Evolutionary conservation across 2,113 vertebrate species (phyloP).

Genomic region (Brienomyrus brachyistius): DNA sequence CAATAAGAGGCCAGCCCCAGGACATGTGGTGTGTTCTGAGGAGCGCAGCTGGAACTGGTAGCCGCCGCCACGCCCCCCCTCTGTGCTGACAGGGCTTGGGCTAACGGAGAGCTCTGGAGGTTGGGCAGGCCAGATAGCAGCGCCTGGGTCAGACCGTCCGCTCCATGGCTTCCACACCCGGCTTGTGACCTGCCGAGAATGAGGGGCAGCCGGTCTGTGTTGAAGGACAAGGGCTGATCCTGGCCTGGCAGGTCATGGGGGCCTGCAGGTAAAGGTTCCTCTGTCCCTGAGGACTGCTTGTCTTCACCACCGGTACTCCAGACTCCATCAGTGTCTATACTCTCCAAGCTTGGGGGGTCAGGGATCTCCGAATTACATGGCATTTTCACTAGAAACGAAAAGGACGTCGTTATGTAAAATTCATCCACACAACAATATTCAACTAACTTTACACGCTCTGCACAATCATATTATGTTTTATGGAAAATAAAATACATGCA

Average conservation of each 20-base stretch:
- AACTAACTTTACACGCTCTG: background rate
- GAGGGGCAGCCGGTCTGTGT: slow-evolving; percentile 48
- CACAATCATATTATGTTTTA: background rate
- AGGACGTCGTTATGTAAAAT: background rate
- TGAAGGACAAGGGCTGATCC: slow-evolving; percentile 62
- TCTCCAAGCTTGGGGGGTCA: background rate
- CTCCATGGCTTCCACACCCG: slow-evolving; percentile 27
- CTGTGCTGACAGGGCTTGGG: background rate
- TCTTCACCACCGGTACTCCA: slow-evolving; percentile 12
- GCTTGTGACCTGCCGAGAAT: slow-evolving; percentile 47
- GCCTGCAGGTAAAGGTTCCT: background rate
- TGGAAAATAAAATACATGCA: background rate
- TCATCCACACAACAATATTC: background rate
- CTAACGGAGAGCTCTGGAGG: slow-evolving; percentile 33
- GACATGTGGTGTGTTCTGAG: slow-evolving; percentile 35
- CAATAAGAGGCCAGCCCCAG: slow-evolving; percentile 62
- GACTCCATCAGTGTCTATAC: slow-evolving; percentile 3
- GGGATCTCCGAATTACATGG: slow-evolving; percentile 11
- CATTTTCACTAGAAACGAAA: slow-evolving; percentile 29
- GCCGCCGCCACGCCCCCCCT: background rate
- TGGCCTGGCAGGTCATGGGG: slow-evolving; percentile 37
- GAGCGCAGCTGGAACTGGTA: background rate
- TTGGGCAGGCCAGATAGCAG: slow-evolving; percentile 58
- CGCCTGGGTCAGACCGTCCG: slow-evolving; percentile 43
- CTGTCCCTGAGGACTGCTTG: background rate